Evolutionary conservation across 1,140 invertebrate genomes (phyloP).

Genomic region (Caerostris extrusa): DNA sequence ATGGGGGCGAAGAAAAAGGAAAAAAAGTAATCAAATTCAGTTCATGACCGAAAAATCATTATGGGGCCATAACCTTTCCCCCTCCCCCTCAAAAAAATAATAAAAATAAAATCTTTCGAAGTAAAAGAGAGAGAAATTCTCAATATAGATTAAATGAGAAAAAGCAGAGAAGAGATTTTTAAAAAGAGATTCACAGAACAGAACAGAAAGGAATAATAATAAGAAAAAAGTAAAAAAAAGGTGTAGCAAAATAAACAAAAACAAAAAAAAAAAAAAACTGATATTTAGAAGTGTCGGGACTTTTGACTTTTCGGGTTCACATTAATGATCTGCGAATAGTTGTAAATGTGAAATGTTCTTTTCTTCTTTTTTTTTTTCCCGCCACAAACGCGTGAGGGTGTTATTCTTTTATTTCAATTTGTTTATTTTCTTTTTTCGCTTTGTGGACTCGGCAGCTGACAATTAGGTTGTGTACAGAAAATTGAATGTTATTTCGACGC

Average conservation of each 20-base stretch:
- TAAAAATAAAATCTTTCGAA: constrained; percentile 2
- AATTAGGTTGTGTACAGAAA: constrained; percentile 61
- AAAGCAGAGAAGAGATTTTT: constrained; percentile 17
- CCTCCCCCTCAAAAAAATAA: constrained; percentile 16
- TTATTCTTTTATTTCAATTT: background rate
- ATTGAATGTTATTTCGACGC: background rate
- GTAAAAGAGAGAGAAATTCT: constrained; percentile 28
- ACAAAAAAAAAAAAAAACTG: constrained; percentile 41
- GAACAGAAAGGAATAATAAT: background rate
- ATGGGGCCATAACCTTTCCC: constrained; percentile 66
- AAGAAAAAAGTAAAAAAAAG: too few species aligned
- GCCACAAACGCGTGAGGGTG: background rate
- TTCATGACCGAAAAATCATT: constrained; percentile 73
- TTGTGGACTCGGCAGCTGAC: constrained; percentile 27
- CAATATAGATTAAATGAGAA: constrained; percentile 71
- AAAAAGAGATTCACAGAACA: background rate
- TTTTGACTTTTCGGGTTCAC: constrained; percentile 64
- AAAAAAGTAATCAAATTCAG: constrained; percentile 74
- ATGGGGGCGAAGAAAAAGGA: background rate
- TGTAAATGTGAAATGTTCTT: constrained; percentile 62
- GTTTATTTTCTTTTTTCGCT: background rate
- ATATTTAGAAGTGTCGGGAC: constrained; percentile 70
- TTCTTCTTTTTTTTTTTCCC: background rate
- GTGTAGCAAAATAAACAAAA: constrained; percentile 61
- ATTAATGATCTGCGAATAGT: constrained; percentile 65